Conservation (phyloP, 2,113 vertebrate species). For the Myrmecobius fasciatus region DNA sequence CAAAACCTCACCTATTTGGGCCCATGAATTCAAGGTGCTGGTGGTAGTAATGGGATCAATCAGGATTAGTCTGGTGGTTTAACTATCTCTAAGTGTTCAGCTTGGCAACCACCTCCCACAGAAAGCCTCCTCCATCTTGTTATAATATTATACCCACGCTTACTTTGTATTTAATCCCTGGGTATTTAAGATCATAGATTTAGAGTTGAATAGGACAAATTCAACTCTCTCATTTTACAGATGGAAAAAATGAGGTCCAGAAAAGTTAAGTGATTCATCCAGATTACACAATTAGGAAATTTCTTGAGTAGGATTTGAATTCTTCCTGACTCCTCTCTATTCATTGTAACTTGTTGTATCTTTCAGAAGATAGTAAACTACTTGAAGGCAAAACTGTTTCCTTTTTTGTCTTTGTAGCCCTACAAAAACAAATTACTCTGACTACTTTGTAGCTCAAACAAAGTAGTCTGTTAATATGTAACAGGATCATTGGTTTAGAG, state of each 20-base stretch:
- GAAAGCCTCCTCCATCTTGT: neutral
- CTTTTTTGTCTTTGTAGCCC: neutral
- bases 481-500: neutral
- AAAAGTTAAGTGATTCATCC: neutral
- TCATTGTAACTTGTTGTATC: neutral
- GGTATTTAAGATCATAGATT: neutral
- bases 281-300: neutral
- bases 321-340: neutral
- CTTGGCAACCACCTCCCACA: neutral
- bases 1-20: neutral
- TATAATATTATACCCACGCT: neutral
- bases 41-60: too few species aligned
- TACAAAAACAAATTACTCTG: too few species aligned
- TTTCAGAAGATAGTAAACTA: neutral
- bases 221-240: neutral
- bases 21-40: neutral
- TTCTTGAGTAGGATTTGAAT: neutral
- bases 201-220: neutral
- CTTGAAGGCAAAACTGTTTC: neutral
- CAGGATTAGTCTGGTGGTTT: neutral
- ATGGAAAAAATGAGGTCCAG: neutral
- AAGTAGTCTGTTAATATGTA: neutral
- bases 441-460: neutral
- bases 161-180: neutral
- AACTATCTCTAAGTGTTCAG: neutral